Percentiles rank a stretch among this genome's conserved stretches.
These are phyloP conservation scores for Enteromius anoplus DNA, from an alignment of 2,797 vertebrate genomes.

Conservation along the genomic window DNA sequence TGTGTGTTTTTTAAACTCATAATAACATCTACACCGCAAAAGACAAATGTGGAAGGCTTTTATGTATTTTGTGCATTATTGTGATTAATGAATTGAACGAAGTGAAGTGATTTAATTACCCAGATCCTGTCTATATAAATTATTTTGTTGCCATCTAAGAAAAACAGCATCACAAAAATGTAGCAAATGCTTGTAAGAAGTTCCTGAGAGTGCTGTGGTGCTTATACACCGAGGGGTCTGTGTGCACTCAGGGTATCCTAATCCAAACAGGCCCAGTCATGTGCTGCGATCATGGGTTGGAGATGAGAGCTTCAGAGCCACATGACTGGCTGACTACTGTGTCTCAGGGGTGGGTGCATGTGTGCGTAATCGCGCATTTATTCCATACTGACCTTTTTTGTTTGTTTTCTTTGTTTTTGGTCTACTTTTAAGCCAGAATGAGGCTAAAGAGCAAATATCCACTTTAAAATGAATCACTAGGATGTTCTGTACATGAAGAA, in stretches of 20 bases:
- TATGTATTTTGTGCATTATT: background rate
- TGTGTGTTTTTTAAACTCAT: background rate
- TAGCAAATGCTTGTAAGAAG: background rate
- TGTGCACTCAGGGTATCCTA: conserved; percentile 63
- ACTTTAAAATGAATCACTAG: background rate
- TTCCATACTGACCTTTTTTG: background rate
- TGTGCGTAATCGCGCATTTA: background rate
- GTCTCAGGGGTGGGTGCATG: conserved; percentile 42
- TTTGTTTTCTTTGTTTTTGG: background rate
- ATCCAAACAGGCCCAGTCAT: conserved; percentile 73
- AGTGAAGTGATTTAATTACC: background rate
- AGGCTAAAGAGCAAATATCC: background rate
- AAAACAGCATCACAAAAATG: background rate
- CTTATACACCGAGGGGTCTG: conserved; percentile 60
- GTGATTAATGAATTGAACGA: background rate
- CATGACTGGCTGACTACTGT: conserved; percentile 67
- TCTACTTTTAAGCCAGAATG: background rate
- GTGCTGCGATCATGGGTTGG: conserved; percentile 79
- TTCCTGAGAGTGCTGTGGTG: background rate
- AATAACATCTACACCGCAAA: background rate
- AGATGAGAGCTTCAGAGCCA: conserved; percentile 68
- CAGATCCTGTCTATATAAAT: background rate
- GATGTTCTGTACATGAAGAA: background rate
- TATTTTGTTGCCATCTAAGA: background rate
- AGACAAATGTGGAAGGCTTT: background rate